Evolutionary conservation across 2,797 vertebrate species (phyloP).

Genomic region (Adelosebastes latens): DNA sequence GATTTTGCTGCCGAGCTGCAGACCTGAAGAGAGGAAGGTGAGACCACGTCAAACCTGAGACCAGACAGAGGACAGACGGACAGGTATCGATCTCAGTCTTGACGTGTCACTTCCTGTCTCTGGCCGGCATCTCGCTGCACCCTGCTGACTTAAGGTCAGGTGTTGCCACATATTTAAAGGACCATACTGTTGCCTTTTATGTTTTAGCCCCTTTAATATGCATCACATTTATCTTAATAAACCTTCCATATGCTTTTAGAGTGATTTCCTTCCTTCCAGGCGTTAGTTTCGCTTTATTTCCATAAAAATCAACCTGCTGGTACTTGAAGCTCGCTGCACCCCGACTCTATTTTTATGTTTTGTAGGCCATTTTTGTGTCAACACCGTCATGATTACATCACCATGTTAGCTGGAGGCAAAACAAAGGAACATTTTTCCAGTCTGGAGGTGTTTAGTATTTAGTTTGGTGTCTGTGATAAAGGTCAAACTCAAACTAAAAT

Average conservation of each 20-base stretch:
- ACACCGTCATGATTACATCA: no score
- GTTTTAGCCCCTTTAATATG: no score
- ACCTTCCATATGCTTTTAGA: no score
- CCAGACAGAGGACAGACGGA: not conserved
- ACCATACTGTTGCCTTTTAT: no score
- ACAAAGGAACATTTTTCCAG: not conserved
- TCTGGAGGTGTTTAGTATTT: not conserved
- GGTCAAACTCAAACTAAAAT: not conserved
- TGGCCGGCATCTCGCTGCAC: not conserved
- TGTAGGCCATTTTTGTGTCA: no score
- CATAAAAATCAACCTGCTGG: no score
- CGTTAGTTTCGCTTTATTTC: no score
- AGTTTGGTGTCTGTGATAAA: not conserved
- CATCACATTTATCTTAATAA: no score
- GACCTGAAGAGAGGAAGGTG: not conserved
- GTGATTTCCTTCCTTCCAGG: no score
- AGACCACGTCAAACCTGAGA: not conserved
- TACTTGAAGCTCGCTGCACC: no score
- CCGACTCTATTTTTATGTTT: no score
- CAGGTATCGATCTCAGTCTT: not conserved
- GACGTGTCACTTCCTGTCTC: not conserved
- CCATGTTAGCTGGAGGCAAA: fast-evolving
- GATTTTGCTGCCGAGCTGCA: not conserved
- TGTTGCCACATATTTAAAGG: no score
- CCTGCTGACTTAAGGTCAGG: not conserved